phyloP scores from a whole-genome alignment of 23 tunicate species.

The Phallusia fumigata region DNA sequence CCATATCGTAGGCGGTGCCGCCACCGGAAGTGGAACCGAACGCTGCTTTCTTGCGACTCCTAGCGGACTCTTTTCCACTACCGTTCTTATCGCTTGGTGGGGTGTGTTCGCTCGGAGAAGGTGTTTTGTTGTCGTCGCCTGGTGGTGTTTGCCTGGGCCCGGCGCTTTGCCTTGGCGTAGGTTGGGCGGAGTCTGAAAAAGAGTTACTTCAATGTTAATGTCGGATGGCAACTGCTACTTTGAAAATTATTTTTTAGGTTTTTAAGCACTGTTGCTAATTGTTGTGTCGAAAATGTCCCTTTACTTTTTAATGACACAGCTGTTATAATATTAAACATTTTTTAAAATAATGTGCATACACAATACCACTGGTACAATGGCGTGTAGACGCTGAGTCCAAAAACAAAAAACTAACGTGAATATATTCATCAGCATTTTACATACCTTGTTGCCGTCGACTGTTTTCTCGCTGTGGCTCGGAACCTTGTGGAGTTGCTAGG shows the following conservation, averaged over 20 bases:
- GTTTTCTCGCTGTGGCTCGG: not conserved
- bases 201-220: no score
- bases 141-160: slow-evolving; percentile 20
- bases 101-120: slow-evolving; percentile 5
- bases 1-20: slow-evolving; percentile 19
- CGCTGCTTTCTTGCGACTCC: not conserved
- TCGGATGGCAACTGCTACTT: no score
- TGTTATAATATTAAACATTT: no score
- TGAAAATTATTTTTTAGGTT: no score
- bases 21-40: slow-evolving; percentile 3
- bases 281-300: no score
- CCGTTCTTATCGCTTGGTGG: not conserved
- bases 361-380: no score
- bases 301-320: no score
- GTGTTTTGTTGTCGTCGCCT: not conserved
- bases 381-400: no score
- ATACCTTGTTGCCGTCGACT: not conserved
- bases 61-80: not conserved
- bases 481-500: not conserved
- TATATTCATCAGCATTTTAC: no score
- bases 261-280: no score
- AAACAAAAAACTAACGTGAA: no score
- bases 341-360: no score
- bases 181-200: not conserved
- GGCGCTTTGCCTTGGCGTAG: not conserved